phyloP scores from a whole-genome alignment of 2,888 invertebrate genomes.

The Apotomis betuletana region DNA sequence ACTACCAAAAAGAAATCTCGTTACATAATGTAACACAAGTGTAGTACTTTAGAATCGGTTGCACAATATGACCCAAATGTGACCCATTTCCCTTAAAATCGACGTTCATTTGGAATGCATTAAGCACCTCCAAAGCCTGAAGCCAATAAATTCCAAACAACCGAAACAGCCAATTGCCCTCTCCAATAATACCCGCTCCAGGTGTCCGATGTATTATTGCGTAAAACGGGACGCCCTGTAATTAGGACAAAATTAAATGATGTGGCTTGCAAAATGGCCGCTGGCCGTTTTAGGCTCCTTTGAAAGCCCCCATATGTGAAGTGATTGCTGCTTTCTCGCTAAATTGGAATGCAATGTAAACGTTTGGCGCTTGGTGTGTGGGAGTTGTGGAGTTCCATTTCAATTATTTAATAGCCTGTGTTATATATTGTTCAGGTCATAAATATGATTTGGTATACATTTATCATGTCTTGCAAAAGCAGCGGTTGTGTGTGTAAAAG shows the following conservation, averaged over 20 bases:
- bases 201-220: constrained; percentile 49
- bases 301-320: constrained; percentile 37
- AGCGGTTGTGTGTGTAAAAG: too few species aligned
- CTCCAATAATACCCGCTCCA: constrained; percentile 19
- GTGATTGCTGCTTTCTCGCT: constrained; percentile 15
- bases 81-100: background rate
- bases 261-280: constrained; percentile 57
- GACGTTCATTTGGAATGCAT: background rate
- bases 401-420: background rate
- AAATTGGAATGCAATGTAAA: constrained; percentile 29
- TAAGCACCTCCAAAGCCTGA: background rate
- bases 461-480: too few species aligned
- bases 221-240: constrained; percentile 57
- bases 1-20: background rate
- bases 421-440: background rate
- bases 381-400: constrained; percentile 3
- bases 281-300: constrained; percentile 27
- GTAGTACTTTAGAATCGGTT: background rate
- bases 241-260: constrained; percentile 76
- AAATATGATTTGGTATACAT: too few species aligned
- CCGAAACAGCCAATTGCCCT: constrained; percentile 7
- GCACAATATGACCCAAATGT: background rate
- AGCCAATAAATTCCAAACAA: background rate
- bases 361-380: background rate
- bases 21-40: background rate